Evolutionary conservation across 2,797 vertebrate species (phyloP).

Genomic region (Argyrosomus regius): DNA sequence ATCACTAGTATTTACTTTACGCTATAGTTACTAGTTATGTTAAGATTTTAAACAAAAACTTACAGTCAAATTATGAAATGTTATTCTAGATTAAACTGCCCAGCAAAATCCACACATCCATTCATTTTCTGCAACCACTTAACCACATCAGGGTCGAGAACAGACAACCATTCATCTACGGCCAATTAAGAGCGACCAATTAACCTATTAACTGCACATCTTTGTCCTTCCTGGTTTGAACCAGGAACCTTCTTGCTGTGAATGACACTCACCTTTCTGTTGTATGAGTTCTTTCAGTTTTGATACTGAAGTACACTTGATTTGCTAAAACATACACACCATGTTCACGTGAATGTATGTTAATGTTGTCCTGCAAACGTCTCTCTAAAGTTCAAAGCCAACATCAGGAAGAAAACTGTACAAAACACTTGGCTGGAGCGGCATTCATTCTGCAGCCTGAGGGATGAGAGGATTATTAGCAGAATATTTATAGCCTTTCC

Average conservation of each 20-base stretch:
- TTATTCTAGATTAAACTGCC: background rate
- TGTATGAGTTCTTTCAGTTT: background rate
- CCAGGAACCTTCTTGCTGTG: too few relatives aligned
- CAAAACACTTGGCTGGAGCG: constrained; percentile 39
- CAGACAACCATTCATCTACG: too few relatives aligned
- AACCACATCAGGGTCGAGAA: too few relatives aligned
- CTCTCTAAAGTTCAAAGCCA: constrained; percentile 6
- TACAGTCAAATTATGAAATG: background rate
- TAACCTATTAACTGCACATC: too few relatives aligned
- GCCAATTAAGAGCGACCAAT: too few relatives aligned
- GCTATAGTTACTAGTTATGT: background rate
- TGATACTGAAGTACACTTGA: background rate
- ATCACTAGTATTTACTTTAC: background rate
- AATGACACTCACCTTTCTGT: background rate
- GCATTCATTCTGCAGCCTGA: constrained; percentile 38
- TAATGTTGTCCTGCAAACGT: constrained; percentile 14
- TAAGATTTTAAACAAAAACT: background rate
- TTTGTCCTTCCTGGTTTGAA: too few relatives aligned
- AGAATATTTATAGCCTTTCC: constrained; percentile 61
- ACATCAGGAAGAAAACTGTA: constrained; percentile 21
- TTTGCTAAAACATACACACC: background rate
- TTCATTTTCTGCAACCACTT: too few relatives aligned
- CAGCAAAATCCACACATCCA: background rate
- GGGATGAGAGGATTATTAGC: constrained; percentile 20
- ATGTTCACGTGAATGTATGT: background rate